These are phyloP conservation scores for Tiliqua scincoides DNA, from an alignment of 2,113 vertebrate genomes.

Conservation along the genomic window DNA sequence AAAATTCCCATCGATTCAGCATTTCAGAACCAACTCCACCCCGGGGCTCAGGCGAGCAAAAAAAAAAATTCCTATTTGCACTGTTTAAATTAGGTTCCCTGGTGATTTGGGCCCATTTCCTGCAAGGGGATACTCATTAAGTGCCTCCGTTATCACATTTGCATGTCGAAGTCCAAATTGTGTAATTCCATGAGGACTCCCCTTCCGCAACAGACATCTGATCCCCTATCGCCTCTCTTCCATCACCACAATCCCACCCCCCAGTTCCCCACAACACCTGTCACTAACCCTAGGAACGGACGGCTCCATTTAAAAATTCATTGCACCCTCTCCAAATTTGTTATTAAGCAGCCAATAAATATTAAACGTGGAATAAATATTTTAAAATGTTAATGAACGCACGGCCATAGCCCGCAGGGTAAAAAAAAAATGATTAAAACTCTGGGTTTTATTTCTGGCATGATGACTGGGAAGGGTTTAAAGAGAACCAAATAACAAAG, in stretches of 20 bases:
- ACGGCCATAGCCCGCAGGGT: constrained; percentile 21
- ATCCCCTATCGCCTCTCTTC: not conserved
- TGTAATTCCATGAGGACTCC: constrained; percentile 5
- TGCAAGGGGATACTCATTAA: not conserved
- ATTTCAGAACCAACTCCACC: not conserved
- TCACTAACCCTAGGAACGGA: constrained; percentile 27
- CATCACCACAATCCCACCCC: not conserved
- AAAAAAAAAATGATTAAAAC: constrained; percentile 16
- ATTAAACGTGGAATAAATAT: constrained; percentile 59
- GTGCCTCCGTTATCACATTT: not conserved
- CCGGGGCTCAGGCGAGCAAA: not conserved
- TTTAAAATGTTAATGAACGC: constrained; percentile 39
- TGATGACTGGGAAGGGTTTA: not conserved
- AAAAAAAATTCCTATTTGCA: not conserved
- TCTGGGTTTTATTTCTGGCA: constrained; percentile 9
- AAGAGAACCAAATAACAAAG: not conserved
- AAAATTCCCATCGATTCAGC: constrained; percentile 41
- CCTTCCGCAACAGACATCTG: not conserved
- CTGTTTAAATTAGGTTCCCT: not conserved
- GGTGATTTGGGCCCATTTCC: not conserved
- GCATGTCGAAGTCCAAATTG: not conserved
- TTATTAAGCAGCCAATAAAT: constrained; percentile 61
- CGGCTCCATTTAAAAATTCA: constrained; percentile 42
- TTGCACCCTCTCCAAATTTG: constrained; percentile 19
- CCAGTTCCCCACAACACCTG: constrained; percentile 11